These are phyloP conservation scores for Nothoprocta pentlandii DNA, from an alignment of 2,113 vertebrate species.

Conservation along the genomic window DNA sequence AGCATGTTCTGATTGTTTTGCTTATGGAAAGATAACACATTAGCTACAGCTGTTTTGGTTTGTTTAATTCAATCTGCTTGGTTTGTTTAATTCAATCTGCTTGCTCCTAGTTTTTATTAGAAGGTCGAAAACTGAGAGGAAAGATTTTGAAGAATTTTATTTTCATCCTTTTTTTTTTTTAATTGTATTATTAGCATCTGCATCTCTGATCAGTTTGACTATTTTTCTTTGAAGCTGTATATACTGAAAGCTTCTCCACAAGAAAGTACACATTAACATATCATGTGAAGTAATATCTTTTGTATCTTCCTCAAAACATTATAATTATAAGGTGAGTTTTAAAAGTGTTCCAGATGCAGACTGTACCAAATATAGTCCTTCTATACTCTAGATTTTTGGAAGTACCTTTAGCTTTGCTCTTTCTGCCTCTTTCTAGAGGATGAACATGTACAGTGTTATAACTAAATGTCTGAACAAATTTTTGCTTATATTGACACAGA, in stretches of 20 bases:
- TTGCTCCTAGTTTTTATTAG: neutral
- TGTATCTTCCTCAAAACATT: neutral
- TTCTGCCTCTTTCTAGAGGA: neutral
- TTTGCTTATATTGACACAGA: conserved; percentile 28
- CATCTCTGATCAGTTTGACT: neutral
- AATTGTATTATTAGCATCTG: neutral
- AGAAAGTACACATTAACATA: neutral
- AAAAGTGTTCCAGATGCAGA: neutral
- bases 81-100: neutral
- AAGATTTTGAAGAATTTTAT: neutral
- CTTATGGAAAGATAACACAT: neutral
- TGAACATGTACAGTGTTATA: neutral
- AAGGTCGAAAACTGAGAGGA: neutral
- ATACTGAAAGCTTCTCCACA: neutral
- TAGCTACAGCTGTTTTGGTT: neutral
- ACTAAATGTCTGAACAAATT: conserved; percentile 56
- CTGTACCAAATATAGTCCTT: neutral
- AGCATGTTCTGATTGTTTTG: neutral
- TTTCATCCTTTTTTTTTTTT: neutral
- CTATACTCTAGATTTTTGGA: conserved; percentile 14
- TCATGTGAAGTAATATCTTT: neutral
- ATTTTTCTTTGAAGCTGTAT: neutral
- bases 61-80: neutral
- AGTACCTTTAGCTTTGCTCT: neutral
- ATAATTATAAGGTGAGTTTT: neutral